Conservation (phyloP, 2,797 vertebrate species). For the Gastrophryne carolinensis region DNA sequence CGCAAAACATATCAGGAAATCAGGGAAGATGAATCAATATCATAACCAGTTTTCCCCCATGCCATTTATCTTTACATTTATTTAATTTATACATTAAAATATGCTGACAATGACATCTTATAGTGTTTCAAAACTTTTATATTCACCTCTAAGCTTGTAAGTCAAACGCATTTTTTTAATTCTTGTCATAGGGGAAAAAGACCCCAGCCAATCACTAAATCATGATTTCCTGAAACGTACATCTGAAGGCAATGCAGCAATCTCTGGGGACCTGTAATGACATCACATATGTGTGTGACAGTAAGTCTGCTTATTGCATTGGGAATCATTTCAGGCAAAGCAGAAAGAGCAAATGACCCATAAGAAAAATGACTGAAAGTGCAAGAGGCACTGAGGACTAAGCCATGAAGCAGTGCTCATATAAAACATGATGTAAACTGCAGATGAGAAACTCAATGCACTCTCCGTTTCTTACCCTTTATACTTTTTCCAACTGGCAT, state of each 20-base stretch:
- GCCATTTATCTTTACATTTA: too few species aligned
- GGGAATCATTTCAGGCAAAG: slow-evolving; percentile 1
- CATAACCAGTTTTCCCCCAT: too few species aligned
- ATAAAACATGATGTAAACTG: slow-evolving; percentile 30
- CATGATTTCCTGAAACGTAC: neutral
- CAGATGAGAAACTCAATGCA: slow-evolving; percentile 16
- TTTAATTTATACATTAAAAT: too few species aligned
- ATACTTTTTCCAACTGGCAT: slow-evolving; percentile 21
- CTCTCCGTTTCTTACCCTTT: slow-evolving; percentile 5
- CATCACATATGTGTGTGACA: slow-evolving; percentile 23
- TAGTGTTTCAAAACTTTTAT: too few species aligned
- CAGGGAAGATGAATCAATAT: too few species aligned
- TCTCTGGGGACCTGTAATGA: neutral
- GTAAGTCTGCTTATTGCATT: slow-evolving; percentile 29
- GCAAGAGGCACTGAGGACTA: neutral
- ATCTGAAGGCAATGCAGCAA: neutral
- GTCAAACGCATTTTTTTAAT: neutral
- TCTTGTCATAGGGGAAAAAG: neutral
- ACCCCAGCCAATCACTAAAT: slow-evolving; percentile 8
- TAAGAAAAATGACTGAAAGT: slow-evolving; percentile 26
- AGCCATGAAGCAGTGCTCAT: neutral
- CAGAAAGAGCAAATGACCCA: slow-evolving; percentile 8
- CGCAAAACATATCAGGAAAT: too few species aligned
- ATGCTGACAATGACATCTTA: too few species aligned
- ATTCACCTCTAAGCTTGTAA: neutral